Percentiles rank a stretch among this genome's conserved stretches.
phyloP scores from a whole-genome alignment of 2,888 invertebrate genomes.

The Rhorus exstirpatorius region DNA sequence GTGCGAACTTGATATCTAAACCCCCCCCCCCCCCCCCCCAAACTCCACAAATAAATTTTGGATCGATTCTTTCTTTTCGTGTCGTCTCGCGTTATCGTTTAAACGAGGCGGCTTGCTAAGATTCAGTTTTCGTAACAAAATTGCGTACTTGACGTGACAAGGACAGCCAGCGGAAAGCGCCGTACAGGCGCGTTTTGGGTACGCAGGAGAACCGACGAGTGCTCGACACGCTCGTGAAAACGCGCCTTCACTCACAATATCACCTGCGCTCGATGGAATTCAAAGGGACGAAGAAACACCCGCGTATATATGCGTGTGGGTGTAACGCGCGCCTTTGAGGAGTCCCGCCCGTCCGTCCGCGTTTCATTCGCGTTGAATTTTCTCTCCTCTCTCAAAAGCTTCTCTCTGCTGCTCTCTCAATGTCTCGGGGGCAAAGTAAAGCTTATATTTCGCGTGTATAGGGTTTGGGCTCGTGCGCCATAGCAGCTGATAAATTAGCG shows the following conservation, averaged over 20 bases:
- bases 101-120: no score
- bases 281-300: slow-evolving; percentile 67
- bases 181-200: background rate
- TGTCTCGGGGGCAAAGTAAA: slow-evolving; percentile 30
- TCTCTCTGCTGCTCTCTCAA: slow-evolving; percentile 16
- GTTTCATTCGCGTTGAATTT: slow-evolving; percentile 28
- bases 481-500: slow-evolving; percentile 72
- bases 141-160: slow-evolving; percentile 52
- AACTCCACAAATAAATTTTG: no score
- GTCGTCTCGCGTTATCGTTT: slow-evolving; percentile 27
- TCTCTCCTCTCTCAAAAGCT: slow-evolving; percentile 5
- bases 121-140: slow-evolving; percentile 30
- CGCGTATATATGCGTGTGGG: slow-evolving; percentile 3
- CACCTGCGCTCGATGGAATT: slow-evolving; percentile 70
- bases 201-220: slow-evolving; percentile 19
- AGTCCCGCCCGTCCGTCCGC: slow-evolving; percentile 61
- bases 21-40: no score
- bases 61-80: no score
- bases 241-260: slow-evolving; percentile 70
- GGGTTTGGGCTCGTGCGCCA: slow-evolving; percentile 67
- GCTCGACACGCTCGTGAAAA: slow-evolving; percentile 65
- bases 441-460: slow-evolving; percentile 8
- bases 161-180: slow-evolving; percentile 29
- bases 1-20: slow-evolving; percentile 61
- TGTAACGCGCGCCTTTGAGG: slow-evolving; percentile 56